A percentile compares a stretch with the other conserved stretches of the same genome.
phyloP scores from a whole-genome alignment of 1,140 invertebrate genomes.

The Ceratoteleas bidentatus region DNA sequence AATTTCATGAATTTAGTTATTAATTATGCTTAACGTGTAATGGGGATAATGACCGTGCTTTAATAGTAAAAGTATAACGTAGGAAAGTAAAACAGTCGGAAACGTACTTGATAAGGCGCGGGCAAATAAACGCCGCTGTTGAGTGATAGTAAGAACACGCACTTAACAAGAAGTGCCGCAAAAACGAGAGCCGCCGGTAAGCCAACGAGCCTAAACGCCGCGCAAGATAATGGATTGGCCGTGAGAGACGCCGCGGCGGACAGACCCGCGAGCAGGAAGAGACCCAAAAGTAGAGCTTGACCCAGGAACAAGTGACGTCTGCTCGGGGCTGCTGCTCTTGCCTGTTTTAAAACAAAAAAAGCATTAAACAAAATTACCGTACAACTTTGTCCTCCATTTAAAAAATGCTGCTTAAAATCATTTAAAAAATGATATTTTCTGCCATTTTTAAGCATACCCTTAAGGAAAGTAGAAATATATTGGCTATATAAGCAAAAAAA shows the following conservation, averaged over 20 bases:
- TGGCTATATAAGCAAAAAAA: no score
- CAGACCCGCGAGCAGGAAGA: slow-evolving; percentile 91
- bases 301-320: slow-evolving; percentile 94
- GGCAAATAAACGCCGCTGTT: slow-evolving; percentile 96
- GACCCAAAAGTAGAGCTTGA: slow-evolving; percentile 92
- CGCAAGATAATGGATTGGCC: slow-evolving; percentile 91
- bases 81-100: no score
- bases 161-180: slow-evolving; percentile 95
- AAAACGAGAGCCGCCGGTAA: slow-evolving; percentile 94
- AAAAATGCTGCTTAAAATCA: no score
- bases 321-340: slow-evolving; percentile 90
- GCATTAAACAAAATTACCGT: no score
- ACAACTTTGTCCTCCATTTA: no score
- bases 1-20: no score
- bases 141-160: slow-evolving; percentile 94
- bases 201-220: slow-evolving; percentile 91
- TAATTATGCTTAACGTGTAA: no score
- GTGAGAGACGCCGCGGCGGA: slow-evolving; percentile 90
- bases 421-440: no score
- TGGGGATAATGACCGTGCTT: no score
- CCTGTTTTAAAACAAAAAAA: slow-evolving; percentile 71
- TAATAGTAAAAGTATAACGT: no score
- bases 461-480: no score
- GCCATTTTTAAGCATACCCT: no score
- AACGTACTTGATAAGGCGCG: slow-evolving; percentile 89